These are phyloP conservation scores for Drosophila setosimentum DNA, from an alignment of 2,888 invertebrate genomes.

Conservation along the genomic window DNA sequence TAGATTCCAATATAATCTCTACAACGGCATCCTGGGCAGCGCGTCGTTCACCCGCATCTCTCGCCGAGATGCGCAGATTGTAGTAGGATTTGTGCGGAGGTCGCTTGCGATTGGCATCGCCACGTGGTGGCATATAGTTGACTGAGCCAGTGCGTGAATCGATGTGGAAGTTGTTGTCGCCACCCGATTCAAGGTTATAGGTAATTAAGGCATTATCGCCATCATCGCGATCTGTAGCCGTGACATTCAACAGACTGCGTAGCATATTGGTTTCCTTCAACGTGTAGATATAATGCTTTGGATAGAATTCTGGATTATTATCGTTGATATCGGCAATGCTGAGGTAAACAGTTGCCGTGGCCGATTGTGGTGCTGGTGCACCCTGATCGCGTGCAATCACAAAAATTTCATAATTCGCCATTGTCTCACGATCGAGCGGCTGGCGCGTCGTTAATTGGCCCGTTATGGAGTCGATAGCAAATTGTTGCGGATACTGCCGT, in stretches of 20 bases:
- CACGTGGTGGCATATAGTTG: slow-evolving; percentile 87
- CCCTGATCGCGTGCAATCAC: slow-evolving; percentile 97
- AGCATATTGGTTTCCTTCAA: slow-evolving; percentile 85
- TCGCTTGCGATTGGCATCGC: slow-evolving; percentile 28
- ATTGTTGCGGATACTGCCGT: slow-evolving; percentile 93
- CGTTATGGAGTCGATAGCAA: slow-evolving; percentile 92
- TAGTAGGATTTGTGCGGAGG: slow-evolving; percentile 87
- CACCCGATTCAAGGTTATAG: slow-evolving; percentile 92
- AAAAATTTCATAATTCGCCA: slow-evolving; percentile 91
- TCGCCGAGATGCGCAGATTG: slow-evolving; percentile 91
- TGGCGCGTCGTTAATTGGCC: slow-evolving; percentile 93
- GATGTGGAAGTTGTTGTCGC: slow-evolving; percentile 92
- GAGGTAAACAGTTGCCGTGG: slow-evolving; percentile 94
- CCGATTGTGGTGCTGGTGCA: slow-evolving; percentile 92
- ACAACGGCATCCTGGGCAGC: slow-evolving; percentile 91
- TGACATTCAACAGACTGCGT: slow-evolving; percentile 88
- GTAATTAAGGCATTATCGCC: slow-evolving; percentile 92
- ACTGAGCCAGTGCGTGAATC: slow-evolving; percentile 92
- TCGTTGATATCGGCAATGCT: slow-evolving; percentile 95
- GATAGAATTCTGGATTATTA: slow-evolving; percentile 96
- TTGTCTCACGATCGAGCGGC: slow-evolving; percentile 93
- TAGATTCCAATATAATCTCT: slow-evolving; percentile 91
- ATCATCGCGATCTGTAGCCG: slow-evolving; percentile 94
- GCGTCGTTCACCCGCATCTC: slow-evolving; percentile 91
- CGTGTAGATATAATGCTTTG: slow-evolving; percentile 92